Evolutionary conservation across 2,113 vertebrate genomes (phyloP), one percentile per base, ranked within the genome.

Genomic region (Bufo gargarizans): DNA sequence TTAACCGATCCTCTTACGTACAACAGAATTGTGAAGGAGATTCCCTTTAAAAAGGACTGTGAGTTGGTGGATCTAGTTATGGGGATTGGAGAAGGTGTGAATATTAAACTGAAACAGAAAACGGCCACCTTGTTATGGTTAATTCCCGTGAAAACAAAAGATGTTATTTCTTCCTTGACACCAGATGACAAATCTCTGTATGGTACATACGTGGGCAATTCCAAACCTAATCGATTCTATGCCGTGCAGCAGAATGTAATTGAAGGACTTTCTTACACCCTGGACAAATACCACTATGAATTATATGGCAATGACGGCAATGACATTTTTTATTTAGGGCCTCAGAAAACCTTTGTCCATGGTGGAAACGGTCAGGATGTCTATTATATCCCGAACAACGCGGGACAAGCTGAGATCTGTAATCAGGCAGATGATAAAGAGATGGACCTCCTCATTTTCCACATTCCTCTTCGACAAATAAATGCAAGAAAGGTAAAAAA

Each of bases 261-360:
- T 89, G 7, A 0, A 79, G 0, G 0, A 16, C 53, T 88, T 89
- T 43, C 90, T 91, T 56, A n/a, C 90, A 33, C 91, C 91, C 91
- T 76, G 91, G 20, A 77, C 16, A 91, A 80, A 65, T 92, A 93
- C 84, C 91, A 92, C 55, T 92, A 93, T 86, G 6, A 9, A 3
- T 91, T 93, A 69, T 16, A 89, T 10, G 92, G 92, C 22, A 87
- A 92, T 84, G 80, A 79, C n/a, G 92, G 92, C 5, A 88, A 90
- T 86, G 92, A 92, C 77, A 76, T 69, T 0, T 93, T 93, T 74
- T 93, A 85, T 65, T 89, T 93, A 4, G 92, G 92, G 2, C 92
- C 91, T 33, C 93, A 92, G 86, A 92, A 6, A 86, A 93, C 81
- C 50, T 86, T 90, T 58, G 92, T 92, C 12, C 77, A 90, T 87